Evolutionary conservation across 2,888 invertebrate species (phyloP).

Genomic region (Eulithis prunata): DNA sequence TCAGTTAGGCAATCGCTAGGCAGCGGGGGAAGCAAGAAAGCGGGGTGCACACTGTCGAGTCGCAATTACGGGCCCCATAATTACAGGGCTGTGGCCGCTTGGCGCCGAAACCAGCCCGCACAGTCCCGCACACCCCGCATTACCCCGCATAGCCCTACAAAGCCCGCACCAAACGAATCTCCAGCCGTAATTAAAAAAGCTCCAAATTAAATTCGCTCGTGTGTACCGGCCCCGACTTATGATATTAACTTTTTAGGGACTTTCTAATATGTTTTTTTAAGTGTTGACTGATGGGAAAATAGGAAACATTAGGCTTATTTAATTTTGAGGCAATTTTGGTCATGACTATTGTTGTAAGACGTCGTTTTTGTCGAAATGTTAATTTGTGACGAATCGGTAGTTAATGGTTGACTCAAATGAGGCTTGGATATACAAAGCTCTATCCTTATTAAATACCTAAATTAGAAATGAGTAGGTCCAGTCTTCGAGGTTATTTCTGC

Average conservation of each 20-base stretch:
- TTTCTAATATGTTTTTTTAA: conserved; percentile 78
- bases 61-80: conserved; percentile 83
- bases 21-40: conserved; percentile 56
- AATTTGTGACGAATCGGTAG: conserved; percentile 21
- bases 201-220: conserved; percentile 84
- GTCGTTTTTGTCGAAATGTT: conserved; percentile 18
- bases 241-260: conserved; percentile 81
- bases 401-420: conserved; percentile 18
- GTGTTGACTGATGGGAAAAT: conserved; percentile 61
- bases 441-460: not conserved
- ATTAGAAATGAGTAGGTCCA: no score
- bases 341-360: conserved; percentile 28
- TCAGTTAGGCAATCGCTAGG: conserved; percentile 57
- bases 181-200: conserved; percentile 83
- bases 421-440: not conserved
- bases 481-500: not conserved
- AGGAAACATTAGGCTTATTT: conserved; percentile 47
- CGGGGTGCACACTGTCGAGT: conserved; percentile 67
- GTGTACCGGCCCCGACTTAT: conserved; percentile 76
- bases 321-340: conserved; percentile 42
- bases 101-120: conserved; percentile 75
- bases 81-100: conserved; percentile 81
- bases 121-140: conserved; percentile 46
- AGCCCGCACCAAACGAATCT: conserved; percentile 68
- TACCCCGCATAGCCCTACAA: conserved; percentile 20